Evolutionary conservation across 2,888 invertebrate genomes (phyloP).

Genomic region (Drosophila infuscata): DNA sequence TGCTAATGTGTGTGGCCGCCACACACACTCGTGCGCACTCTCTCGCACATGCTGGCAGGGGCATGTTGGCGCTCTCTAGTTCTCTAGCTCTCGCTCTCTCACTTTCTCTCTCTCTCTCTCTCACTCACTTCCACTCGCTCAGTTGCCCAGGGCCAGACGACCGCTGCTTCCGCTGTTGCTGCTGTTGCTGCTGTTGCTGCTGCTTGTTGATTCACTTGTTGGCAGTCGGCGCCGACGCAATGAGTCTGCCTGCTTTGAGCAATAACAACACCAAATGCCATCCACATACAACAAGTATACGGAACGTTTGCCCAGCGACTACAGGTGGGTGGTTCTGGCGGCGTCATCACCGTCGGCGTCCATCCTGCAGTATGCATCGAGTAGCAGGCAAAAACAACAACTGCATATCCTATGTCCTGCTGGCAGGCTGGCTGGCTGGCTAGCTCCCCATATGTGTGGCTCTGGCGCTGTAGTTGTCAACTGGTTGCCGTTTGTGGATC

Average conservation of each 20-base stretch:
- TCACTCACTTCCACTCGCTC: conserved; percentile 20
- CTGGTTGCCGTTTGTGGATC: conserved; percentile 66
- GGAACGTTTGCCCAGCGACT: conserved; percentile 37
- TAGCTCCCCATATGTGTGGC: conserved; percentile 27
- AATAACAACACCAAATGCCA: conserved; percentile 67
- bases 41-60: conserved; percentile 23
- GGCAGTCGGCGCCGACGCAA: conserved; percentile 65
- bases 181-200: conserved; percentile 24
- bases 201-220: conserved; percentile 79
- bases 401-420: conserved; percentile 15
- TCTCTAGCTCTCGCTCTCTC: conserved; percentile 25
- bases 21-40: conserved; percentile 50
- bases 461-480: conserved; percentile 37
- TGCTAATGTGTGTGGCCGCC: conserved; percentile 57
- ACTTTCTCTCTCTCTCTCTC: conserved; percentile 31
- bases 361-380: conserved; percentile 28
- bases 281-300: conserved; percentile 58
- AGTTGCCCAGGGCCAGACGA: conserved; percentile 48
- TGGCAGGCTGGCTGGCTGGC: neutral
- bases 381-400: conserved; percentile 7
- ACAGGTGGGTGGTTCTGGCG: conserved; percentile 54
- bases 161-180: conserved; percentile 19
- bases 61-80: conserved; percentile 43
- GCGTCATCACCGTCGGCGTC: neutral
- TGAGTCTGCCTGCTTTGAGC: conserved; percentile 12